A percentile compares a stretch with the other conserved stretches of the same genome.
Evolutionary conservation across 2,888 invertebrate genomes (phyloP).

Genomic region (Eurois occulta): DNA sequence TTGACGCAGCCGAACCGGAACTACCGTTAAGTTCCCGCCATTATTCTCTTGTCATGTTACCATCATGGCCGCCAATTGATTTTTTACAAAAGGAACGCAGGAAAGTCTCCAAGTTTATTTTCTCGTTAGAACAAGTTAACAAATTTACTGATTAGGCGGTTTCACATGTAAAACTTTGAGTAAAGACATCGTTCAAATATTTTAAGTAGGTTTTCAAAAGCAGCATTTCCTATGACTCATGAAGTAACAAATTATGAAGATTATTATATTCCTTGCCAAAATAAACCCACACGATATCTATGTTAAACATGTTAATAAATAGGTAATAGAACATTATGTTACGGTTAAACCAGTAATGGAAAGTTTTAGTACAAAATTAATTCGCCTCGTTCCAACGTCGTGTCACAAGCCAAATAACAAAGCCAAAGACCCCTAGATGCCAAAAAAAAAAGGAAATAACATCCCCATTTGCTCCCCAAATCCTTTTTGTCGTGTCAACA

Average conservation of each 20-base stretch:
- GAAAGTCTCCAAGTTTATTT: constrained; percentile 25
- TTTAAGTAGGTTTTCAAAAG: not conserved
- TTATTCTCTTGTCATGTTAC: constrained; percentile 71
- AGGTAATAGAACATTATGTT: not conserved
- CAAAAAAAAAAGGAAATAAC: constrained; percentile 35
- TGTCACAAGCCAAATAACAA: constrained; percentile 28
- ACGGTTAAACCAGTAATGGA: not conserved
- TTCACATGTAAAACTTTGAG: not conserved
- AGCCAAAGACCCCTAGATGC: constrained; percentile 15
- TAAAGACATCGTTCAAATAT: not conserved
- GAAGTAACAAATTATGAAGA: not conserved
- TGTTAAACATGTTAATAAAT: not conserved
- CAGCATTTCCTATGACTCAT: not conserved
- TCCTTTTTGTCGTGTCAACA: constrained; percentile 49
- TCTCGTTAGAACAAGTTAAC: not conserved
- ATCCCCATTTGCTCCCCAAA: constrained; percentile 49
- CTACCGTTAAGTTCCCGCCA: constrained; percentile 75
- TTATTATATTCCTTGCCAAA: not conserved
- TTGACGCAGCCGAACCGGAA: constrained; percentile 75
- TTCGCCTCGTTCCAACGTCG: not conserved
- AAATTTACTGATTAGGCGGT: not conserved
- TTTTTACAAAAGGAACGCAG: constrained; percentile 47
- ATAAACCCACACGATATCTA: not conserved
- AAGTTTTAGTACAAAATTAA: not conserved
- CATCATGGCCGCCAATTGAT: constrained; percentile 62